Conservation (phyloP, 2,797 vertebrate species). For the Ataeniobius toweri region DNA sequence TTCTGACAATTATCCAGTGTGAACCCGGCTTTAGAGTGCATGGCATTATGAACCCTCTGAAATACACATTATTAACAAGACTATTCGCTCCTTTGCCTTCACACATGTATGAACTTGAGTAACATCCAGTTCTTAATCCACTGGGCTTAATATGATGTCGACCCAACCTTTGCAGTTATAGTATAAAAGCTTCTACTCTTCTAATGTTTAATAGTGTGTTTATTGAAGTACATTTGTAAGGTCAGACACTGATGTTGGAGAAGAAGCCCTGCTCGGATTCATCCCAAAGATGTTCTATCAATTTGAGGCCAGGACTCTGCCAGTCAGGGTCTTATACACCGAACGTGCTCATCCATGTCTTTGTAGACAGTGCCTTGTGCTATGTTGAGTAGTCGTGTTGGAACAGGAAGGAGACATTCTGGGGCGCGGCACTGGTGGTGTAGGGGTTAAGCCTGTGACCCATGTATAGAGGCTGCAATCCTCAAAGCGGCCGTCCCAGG, state of each 20-base stretch:
- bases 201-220: neutral
- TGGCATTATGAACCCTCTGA: neutral
- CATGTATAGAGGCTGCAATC: too few species aligned
- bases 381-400: too few species aligned
- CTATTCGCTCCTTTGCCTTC: neutral
- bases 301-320: neutral
- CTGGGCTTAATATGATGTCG: neutral
- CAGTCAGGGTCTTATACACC: neutral
- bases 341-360: neutral
- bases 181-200: neutral
- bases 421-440: too few species aligned
- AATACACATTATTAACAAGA: neutral
- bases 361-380: neutral
- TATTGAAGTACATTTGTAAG: too few species aligned
- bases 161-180: neutral
- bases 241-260: too few species aligned
- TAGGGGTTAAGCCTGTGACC: too few species aligned
- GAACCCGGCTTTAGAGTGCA: neutral
- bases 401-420: neutral
- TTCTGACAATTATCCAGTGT: neutral
- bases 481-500: too few species aligned
- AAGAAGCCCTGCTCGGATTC: neutral
- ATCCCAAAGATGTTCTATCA: neutral
- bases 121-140: neutral
- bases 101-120: neutral